Percentiles rank a stretch among this genome's conserved stretches.
Evolutionary conservation across 1,140 invertebrate species (phyloP).

Genomic region (Drosophila kohkoa): DNA sequence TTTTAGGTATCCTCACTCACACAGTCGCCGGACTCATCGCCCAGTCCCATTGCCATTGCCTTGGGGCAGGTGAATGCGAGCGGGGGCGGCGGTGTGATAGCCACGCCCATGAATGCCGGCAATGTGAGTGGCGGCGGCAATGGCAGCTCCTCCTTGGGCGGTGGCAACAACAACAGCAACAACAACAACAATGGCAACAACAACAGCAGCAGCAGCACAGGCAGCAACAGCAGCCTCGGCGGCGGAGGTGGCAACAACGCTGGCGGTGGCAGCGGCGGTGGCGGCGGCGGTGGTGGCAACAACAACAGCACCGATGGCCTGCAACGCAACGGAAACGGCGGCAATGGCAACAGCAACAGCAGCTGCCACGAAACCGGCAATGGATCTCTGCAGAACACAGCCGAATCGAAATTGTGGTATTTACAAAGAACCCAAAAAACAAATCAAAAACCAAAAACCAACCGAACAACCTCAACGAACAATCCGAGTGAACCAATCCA

Average conservation of each 20-base stretch:
- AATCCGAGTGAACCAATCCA: not conserved
- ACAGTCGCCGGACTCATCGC: slow-evolving; percentile 93
- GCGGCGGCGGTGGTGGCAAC: slow-evolving; percentile 57
- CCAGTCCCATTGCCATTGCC: slow-evolving; percentile 91
- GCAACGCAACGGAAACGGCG: slow-evolving; percentile 73
- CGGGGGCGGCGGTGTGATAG: slow-evolving; percentile 72
- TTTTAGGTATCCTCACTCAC: slow-evolving; percentile 93
- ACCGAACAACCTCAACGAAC: not conserved
- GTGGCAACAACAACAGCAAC: slow-evolving; percentile 61
- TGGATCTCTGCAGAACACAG: slow-evolving; percentile 84
- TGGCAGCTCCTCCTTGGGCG: slow-evolving; percentile 62
- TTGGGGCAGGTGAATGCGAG: slow-evolving; percentile 87
- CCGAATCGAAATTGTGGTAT: slow-evolving; percentile 88
- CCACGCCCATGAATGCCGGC: slow-evolving; percentile 71
- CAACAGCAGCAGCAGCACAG: slow-evolving; percentile 85
- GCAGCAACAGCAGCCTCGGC: slow-evolving; percentile 54
- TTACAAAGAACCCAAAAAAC: slow-evolving; percentile 61
- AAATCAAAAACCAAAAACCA: not conserved
- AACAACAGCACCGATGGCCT: slow-evolving; percentile 70
- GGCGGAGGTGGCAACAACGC: slow-evolving; percentile 51
- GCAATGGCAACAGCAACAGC: slow-evolving; percentile 61
- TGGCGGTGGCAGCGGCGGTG: slow-evolving; percentile 69
- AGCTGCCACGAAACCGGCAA: slow-evolving; percentile 76
- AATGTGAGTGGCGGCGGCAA: slow-evolving; percentile 84
- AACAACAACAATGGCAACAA: slow-evolving; percentile 33